Evolutionary conservation across 2,888 invertebrate genomes (phyloP), one percentile per base, ranked within the genome.

Genomic region (Pristionchus fissidentatus): DNA sequence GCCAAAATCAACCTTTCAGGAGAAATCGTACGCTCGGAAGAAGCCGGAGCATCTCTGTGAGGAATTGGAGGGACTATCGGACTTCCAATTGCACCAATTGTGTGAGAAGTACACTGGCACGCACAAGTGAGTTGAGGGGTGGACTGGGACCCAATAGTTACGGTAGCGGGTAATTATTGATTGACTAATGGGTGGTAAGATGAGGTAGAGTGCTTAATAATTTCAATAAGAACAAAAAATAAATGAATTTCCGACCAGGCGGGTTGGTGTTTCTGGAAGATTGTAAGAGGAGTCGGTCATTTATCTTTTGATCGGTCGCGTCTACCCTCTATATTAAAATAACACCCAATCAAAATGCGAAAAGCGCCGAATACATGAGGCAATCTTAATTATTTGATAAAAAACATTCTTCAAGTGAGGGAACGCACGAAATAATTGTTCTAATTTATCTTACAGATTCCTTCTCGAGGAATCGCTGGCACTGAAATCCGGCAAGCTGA

Each of bases 61-160:
- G 90, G 97, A 98, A 92, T 94, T 98, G 92, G 94, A 95, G 60
- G 95, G 95, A 92, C 94, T 96, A 94, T 96, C 96, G 0, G 98
- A 98, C 94, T 97, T 96, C 93, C 96, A 86, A 43, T 85, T 90
- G 7, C 89, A 90, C 84, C 87, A 88, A 81, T 55, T 90, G 19
- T 90, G 90, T 77, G 87, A 87, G 75, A 88, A 87, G 78, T 88
- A 81, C 84, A 29, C 35, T 35, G 84, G 46, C 43, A 46, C 46
- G 3, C 26, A 60, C 29, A 81, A 62, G 80, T 81, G 62, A 52
- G 57, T 32, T n/a, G 5, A n/a, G n/a, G n/a, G n/a, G n/a, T n/a
- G n/a, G n/a, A n/a, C n/a, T n/a, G n/a, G n/a, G n/a, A n/a, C n/a
- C n/a, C n/a, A n/a, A 85, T 62, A 32, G 62, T 49, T 5, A 26